A percentile compares a stretch with the other conserved stretches of the same genome.
These are phyloP conservation scores for Eupelmus urozonus DNA, from an alignment of 2,888 invertebrate species.

Conservation along the genomic window DNA sequence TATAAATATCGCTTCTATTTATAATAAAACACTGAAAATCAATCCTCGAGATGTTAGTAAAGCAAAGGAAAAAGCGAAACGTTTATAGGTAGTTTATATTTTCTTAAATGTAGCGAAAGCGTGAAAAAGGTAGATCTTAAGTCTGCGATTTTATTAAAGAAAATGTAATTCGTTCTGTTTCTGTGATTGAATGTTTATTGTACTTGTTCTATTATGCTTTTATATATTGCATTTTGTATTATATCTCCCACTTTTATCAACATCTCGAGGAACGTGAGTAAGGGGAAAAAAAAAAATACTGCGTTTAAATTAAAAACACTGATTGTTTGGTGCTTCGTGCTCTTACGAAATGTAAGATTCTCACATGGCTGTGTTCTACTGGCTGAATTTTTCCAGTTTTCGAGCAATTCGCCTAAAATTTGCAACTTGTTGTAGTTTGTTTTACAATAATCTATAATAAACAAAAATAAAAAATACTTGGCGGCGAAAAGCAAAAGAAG, in stretches of 20 bases:
- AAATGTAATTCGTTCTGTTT: slow-evolving; percentile 17
- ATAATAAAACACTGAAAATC: background rate
- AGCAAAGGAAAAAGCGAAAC: slow-evolving; percentile 17
- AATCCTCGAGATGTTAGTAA: slow-evolving; percentile 7
- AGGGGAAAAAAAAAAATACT: background rate
- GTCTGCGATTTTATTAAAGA: slow-evolving; percentile 7
- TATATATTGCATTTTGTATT: slow-evolving; percentile 3
- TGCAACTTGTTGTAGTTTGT: slow-evolving; percentile 56
- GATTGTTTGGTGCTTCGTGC: slow-evolving; percentile 52
- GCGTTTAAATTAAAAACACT: slow-evolving; percentile 53
- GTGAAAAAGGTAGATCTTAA: slow-evolving; percentile 37
- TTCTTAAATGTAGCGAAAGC: background rate
- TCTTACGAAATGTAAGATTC: slow-evolving; percentile 59
- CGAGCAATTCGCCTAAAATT: slow-evolving; percentile 55
- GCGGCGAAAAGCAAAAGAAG: slow-evolving; percentile 32
- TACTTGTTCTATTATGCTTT: slow-evolving; percentile 37
- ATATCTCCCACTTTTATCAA: background rate
- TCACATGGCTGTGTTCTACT: slow-evolving; percentile 58
- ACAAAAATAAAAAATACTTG: too few species aligned
- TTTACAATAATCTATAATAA: slow-evolving; percentile 20
- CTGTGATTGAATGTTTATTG: slow-evolving; percentile 45
- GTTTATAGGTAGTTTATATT: slow-evolving; percentile 17
- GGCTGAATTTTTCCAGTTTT: slow-evolving; percentile 54
- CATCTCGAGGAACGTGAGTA: background rate
- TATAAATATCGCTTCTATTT: background rate